Base-by-base conservation (phyloP, 1,140 invertebrate species). In the Ostrea denselamellosa region DNA sequence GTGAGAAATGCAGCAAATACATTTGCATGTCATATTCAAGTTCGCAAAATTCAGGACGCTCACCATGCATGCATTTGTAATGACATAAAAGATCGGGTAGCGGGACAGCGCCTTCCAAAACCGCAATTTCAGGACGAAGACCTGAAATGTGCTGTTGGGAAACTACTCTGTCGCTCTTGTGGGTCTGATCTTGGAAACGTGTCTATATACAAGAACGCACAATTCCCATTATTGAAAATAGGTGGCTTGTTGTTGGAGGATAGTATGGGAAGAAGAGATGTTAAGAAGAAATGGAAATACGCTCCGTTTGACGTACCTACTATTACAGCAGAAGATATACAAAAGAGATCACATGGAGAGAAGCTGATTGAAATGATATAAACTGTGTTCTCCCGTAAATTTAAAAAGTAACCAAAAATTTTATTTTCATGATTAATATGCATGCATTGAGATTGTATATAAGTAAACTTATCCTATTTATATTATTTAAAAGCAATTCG, bases 201-300 rank as follows among this genome's bases (percentile, higher is more conserved):
- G 19, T 87, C 83, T 28, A 86, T 87, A 2, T 91, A 91, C 86
- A 90, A 87, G 25, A 85, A 84, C 7, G 86, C 89, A 0, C 68
- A 86, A 51, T 92, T 92, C 56, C 91, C 92, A 8, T 86, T 93
- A 12, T 77, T 93, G 34, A 93, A 93, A 77, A 90, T 93, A 52
- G 83, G 89, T 9, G 87, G 89, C n/a, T 92, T 93, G 53, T 54
- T 86, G 22, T 71, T 93, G 12, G 84, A 88, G 7, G 90, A 92
- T 77, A 82, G 52, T 10, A 77, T 87, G 28, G 91, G 87, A 0
- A 86, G 89, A 52, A 86, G 52, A 82, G 87, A 84, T 22, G 58
- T 28, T 22, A 84, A 85, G 44, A 91, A 89, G 83, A 93, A 89
- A 68, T 93, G 91, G 91, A 91, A 90, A 86, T 85, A 89, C 53